A percentile compares a stretch with the other conserved stretches of the same genome.
Conservation (phyloP, 1,140 invertebrate genomes). For the Psilanteris sp. region DNA sequence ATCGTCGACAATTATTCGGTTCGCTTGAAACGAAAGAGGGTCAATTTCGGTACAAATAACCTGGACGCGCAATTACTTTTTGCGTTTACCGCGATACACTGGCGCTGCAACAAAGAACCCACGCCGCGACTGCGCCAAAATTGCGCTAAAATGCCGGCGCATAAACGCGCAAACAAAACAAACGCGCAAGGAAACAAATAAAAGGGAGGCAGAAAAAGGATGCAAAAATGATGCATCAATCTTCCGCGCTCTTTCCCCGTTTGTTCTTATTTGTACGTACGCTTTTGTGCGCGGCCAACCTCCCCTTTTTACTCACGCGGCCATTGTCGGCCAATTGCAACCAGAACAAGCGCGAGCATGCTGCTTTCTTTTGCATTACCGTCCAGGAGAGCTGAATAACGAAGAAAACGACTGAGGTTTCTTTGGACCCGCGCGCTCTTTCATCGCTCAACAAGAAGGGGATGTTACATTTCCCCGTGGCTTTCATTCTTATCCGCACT, state of each 20-base stretch:
- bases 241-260: constrained; percentile 23
- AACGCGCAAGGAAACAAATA: constrained; percentile 4
- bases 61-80: too few relatives aligned
- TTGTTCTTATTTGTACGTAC: constrained; percentile 57
- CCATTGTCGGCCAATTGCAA: constrained; percentile 64
- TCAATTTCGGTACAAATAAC: too few relatives aligned
- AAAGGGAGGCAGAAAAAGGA: constrained; percentile 23
- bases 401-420: constrained; percentile 63
- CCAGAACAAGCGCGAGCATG: constrained; percentile 30
- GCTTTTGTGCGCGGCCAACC: constrained; percentile 34
- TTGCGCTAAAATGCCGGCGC: constrained; percentile 9
- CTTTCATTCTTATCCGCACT: constrained; percentile 40
- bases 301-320: constrained; percentile 11
- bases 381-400: constrained; percentile 52
- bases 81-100: too few relatives aligned
- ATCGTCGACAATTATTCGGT: too few relatives aligned
- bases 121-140: constrained; percentile 2
- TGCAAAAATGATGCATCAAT: constrained; percentile 48
- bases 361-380: constrained; percentile 54
- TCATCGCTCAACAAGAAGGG: constrained; percentile 52
- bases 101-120: constrained; percentile 7
- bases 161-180: constrained; percentile 28
- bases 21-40: too few relatives aligned
- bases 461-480: constrained; percentile 32
- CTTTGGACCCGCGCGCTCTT: constrained; percentile 58